Base-by-base conservation (phyloP, 1,140 invertebrate species). In the Myzus persicae region DNA sequence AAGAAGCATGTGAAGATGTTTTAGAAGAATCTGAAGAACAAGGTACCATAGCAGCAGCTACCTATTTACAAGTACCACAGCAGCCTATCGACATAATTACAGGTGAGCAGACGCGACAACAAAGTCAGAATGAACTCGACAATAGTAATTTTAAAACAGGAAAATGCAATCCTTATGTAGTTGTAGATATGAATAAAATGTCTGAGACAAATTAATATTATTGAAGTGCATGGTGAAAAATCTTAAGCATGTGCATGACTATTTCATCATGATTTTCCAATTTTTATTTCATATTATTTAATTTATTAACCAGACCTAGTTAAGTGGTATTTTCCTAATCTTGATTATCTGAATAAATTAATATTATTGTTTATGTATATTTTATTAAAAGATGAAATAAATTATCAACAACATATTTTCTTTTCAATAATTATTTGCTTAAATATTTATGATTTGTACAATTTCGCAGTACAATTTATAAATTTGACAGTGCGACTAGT, bases 1-100 rank as follows among this genome's bases (percentile, higher is more conserved):
- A 99, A 96, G 98, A 98, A 95, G 98, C 98, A 0, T 96, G 97
- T 95, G 98, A 99, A 95, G 98, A 99, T 95, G 97, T 98, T 40
- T 95, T 97, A 92, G 96, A 96, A 91, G 96, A 96, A 94, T 95
- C 95, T 36, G 94, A 94, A 67, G 94, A 94, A 85, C 91, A 93
- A 46, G 46, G 91, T 40, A 85, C 91, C 9, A 85, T 93, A 38
- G 76, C 91, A 84, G 46, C 91, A 51, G 91, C 91, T 84, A 93
- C 91, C 18, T 93, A 93, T 84, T 84, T 93, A 14, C 91, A 93
- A 93, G 76, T 93, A 48, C 91, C 91, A 51, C 91, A 93, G 8
- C 91, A 93, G 14, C 91, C 91, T 40, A 93, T 93, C 31, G 91
- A 93, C 46, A 93, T 93, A 85, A 93, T 93, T 40, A 93, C 91